These are phyloP conservation scores for Drosophila neoperkinsi DNA, from an alignment of 2,888 invertebrate genomes.

Conservation along the genomic window DNA sequence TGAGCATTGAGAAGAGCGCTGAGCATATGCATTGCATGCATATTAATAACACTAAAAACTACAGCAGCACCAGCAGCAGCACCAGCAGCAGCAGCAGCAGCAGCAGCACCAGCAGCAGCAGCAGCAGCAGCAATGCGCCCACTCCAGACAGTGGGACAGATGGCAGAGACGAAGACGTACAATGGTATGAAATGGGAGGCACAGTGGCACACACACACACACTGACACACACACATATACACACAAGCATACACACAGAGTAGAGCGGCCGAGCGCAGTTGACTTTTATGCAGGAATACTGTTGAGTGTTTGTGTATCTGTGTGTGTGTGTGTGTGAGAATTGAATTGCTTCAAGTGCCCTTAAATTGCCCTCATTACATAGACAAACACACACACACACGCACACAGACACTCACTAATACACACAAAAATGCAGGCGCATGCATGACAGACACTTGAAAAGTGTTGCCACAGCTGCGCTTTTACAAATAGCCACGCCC, in stretches of 20 bases:
- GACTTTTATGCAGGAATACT: constrained; percentile 42
- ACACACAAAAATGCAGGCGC: constrained; percentile 11
- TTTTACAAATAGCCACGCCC: constrained; percentile 69
- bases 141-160: constrained; percentile 31
- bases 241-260: constrained; percentile 13
- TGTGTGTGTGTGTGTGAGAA: constrained; percentile 70
- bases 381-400: constrained; percentile 63
- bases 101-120: constrained; percentile 16
- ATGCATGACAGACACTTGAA: constrained; percentile 47
- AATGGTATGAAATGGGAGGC: constrained; percentile 6
- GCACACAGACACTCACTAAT: constrained; percentile 12
- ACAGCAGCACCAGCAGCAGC: constrained; percentile 16
- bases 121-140: constrained; percentile 24
- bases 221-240: background rate
- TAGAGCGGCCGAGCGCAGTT: constrained; percentile 26
- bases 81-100: constrained; percentile 20
- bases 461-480: constrained; percentile 77
- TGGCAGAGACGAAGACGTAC: constrained; percentile 11
- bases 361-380: constrained; percentile 80
- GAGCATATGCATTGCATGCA: constrained; percentile 71
- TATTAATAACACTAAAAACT: constrained; percentile 78
- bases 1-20: constrained; percentile 20
- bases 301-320: constrained; percentile 52
- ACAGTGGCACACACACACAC: constrained; percentile 1
- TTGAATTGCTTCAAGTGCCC: constrained; percentile 75